Conservation (phyloP, 1,140 invertebrate species). For the Coenobita brevimanus region DNA sequence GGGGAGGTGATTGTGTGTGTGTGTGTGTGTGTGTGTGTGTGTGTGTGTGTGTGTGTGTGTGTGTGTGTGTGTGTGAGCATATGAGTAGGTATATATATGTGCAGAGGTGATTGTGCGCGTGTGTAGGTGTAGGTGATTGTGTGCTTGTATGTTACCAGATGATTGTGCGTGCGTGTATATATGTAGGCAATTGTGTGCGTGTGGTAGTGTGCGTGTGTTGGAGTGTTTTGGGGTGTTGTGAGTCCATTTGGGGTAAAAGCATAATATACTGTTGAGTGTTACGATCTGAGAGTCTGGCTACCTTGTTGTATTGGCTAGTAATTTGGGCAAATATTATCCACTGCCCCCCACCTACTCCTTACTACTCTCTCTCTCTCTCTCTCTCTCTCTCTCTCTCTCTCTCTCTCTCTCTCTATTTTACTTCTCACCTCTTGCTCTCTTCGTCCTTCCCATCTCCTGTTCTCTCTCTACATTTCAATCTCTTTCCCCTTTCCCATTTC, state of each 20-base stretch:
- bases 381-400: constrained; percentile 8
- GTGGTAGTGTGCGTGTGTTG: too few relatives aligned
- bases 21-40: constrained; percentile 19
- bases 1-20: neutral
- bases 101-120: too few relatives aligned
- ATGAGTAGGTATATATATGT: neutral
- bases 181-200: neutral
- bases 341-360: neutral
- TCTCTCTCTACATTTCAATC: constrained; percentile 25
- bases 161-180: neutral
- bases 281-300: neutral
- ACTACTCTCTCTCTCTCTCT: neutral
- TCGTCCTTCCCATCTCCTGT: neutral
- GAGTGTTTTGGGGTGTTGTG: too few relatives aligned
- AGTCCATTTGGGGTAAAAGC: too few relatives aligned
- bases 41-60: constrained; percentile 11
- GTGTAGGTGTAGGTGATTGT: neutral
- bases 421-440: neutral
- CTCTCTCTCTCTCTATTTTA: constrained; percentile 13
- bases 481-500: constrained; percentile 40
- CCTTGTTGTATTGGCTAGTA: constrained; percentile 14
- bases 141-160: neutral
- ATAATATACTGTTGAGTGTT: too few relatives aligned
- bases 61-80: neutral
- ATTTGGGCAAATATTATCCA: neutral